Evolutionary conservation across 2,797 vertebrate species (phyloP).

Genomic region (Anisognathus igniventris): DNA sequence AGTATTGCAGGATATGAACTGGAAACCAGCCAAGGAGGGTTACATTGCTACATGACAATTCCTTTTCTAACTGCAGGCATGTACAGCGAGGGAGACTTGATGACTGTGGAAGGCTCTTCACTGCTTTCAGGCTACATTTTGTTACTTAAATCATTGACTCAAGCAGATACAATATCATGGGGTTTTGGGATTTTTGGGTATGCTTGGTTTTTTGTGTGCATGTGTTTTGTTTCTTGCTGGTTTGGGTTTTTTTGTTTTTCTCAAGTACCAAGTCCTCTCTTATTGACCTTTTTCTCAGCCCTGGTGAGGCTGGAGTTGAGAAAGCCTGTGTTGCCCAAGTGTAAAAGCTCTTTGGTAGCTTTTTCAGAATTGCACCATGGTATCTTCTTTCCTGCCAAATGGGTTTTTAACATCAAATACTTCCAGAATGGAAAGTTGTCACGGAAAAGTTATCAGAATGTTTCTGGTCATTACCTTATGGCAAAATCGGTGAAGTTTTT

Average conservation of each 20-base stretch:
- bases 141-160: neutral
- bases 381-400: neutral
- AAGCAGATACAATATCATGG: neutral
- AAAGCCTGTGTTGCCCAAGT: neutral
- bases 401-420: constrained; percentile 5
- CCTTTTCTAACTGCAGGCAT: neutral
- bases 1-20: constrained; percentile 62
- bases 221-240: neutral
- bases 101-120: neutral
- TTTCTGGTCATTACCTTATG: constrained; percentile 12
- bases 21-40: constrained; percentile 53
- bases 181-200: neutral
- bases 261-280: neutral
- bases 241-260: neutral
- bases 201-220: neutral
- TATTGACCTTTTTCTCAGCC: neutral
- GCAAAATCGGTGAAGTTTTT: neutral
- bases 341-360: neutral
- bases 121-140: neutral
- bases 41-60: constrained; percentile 6
- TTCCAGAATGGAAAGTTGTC: neutral
- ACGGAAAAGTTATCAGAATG: constrained; percentile 15
- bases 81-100: neutral
- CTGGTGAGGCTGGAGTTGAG: neutral
- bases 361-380: neutral